phyloP scores from a whole-genome alignment of 2,888 invertebrate genomes.

The Sphaerophoria rueppellii region DNA sequence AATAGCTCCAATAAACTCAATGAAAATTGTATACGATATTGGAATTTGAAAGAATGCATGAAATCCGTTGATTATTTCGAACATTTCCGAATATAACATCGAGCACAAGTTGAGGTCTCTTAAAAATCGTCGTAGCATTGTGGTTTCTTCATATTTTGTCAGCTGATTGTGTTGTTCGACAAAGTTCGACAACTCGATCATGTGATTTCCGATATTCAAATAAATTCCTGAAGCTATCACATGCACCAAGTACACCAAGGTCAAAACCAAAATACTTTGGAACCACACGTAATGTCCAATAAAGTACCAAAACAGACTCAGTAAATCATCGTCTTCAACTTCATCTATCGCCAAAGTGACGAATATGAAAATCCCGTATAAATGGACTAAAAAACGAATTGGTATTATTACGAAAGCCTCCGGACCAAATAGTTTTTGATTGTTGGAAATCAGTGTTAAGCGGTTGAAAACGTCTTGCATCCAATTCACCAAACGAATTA shows the following conservation, averaged over 20 bases:
- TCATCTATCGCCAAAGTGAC: too few species aligned
- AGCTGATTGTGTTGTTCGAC: background rate
- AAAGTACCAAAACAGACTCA: background rate
- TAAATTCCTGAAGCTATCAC: background rate
- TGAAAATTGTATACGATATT: background rate
- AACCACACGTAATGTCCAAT: conserved; percentile 12
- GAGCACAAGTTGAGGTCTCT: background rate
- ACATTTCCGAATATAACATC: conserved; percentile 2
- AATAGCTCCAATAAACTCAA: background rate
- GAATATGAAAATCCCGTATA: background rate
- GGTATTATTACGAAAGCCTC: background rate
- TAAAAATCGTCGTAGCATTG: background rate
- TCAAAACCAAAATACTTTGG: background rate
- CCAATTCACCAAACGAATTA: background rate
- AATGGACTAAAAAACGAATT: background rate
- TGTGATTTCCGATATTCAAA: conserved; percentile 12
- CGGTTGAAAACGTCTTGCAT: background rate
- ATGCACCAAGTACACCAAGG: background rate
- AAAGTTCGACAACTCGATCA: background rate
- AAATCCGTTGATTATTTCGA: background rate
- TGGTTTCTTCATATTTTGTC: background rate
- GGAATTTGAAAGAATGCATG: background rate
- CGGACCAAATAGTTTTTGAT: background rate
- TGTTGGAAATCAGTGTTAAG: background rate
- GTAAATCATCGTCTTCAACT: background rate